Evolutionary conservation across 2,888 invertebrate species (phyloP), one percentile per base, ranked within the genome.

Genomic region (Incurvaria masculella): DNA sequence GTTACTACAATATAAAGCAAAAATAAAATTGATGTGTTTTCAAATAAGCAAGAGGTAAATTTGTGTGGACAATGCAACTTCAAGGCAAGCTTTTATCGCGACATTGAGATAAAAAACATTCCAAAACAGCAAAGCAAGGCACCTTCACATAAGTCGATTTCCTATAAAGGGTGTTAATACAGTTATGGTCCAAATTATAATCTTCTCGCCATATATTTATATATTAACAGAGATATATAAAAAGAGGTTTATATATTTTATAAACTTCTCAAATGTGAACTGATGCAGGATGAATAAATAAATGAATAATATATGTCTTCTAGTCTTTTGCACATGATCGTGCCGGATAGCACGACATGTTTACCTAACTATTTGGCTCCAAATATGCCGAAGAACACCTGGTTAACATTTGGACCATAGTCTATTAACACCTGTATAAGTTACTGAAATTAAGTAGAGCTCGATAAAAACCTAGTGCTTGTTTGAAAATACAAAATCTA

Each of bases 41-140:
- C 72, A 74, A 74, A 62, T 72, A 74, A 76, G 75, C 75, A 75
- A 63, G 61, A 74, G 74, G 75, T 69, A 63, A 58, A 52, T 48
- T 50, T 42, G 45, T 55, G 53, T 53, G 51, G 44, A 51, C 51
- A 48, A 51, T 57, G 47, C 50, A 53, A 55, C 58, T 47, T 45
- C 20, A 21, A 14, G 20, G 20, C 20, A 21, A 42, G 20, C 20
- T 21, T 21, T 21, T 19, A 19, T 42, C 20, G 21, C 42, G 42
- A 21, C 14, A 21, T 42, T 42, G 16, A n/a, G 42, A 19, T 42
- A 14, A 42, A 42, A 42, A 5, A 16, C 14, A 21, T 42, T 14
- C 42, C n/a, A 41, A 41, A 19, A 14, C 4, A 16, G 21, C 21
- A 42, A 19, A 33, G 27, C 43, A 43, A 42, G 38, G 42, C 48